These are phyloP conservation scores for Micronisus gabar DNA, from an alignment of 2,113 vertebrate species.

Conservation along the genomic window DNA sequence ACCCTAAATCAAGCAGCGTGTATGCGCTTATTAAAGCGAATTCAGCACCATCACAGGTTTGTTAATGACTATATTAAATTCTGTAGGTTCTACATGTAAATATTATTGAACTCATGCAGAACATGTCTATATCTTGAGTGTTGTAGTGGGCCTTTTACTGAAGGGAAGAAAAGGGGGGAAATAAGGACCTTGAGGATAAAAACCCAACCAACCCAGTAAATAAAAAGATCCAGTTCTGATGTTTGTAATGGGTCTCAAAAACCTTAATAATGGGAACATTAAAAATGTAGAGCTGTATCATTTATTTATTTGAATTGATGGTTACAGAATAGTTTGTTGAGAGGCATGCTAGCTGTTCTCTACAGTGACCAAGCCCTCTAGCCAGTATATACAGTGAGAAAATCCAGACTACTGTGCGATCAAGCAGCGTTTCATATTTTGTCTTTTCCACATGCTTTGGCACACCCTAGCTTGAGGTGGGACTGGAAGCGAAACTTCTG, in stretches of 20 bases:
- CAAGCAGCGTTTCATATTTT: neutral
- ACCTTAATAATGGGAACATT: neutral
- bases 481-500: conserved; percentile 36
- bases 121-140: neutral
- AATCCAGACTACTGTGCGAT: neutral
- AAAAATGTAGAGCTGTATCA: neutral
- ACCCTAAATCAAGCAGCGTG: neutral
- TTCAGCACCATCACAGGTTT: neutral
- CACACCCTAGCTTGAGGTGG: conserved; percentile 45
- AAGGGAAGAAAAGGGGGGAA: neutral
- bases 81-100: neutral
- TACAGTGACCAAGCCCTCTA: neutral
- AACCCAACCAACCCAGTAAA: neutral
- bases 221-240: neutral
- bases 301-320: neutral
- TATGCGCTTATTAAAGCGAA: neutral
- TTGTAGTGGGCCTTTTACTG: neutral
- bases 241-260: neutral
- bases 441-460: neutral
- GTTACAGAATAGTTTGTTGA: neutral
- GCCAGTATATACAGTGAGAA: neutral
- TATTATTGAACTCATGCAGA: neutral
- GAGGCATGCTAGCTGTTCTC: neutral
- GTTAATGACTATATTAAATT: neutral
- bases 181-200: neutral